Base-by-base conservation (phyloP, 2,888 invertebrate species). In the Arrhopalites spinosus region DNA sequence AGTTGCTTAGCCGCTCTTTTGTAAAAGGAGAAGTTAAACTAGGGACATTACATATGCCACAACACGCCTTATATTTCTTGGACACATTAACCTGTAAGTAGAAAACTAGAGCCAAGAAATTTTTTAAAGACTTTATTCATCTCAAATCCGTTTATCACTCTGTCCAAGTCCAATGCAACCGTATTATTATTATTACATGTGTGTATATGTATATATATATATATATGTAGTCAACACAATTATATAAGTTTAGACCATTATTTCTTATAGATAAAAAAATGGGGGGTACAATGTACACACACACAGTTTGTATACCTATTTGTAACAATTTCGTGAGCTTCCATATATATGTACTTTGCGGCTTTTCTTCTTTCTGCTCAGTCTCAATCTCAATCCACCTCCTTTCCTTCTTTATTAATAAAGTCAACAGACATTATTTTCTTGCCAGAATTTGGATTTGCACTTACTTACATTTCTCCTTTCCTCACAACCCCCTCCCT, bases 71-170 rank as follows among this genome's bases (percentile, higher is more conserved):
- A n/a, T 59, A 23, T 1, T 7, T 11, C 7, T 25, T 59, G 23
- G 59, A 59, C 59, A 59, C 59, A 59, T 59, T 59, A 59, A 59
- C 27, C 27, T 25, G 59, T 59, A 59, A n/a, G n/a, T n/a, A n/a
- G n/a, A n/a, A n/a, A n/a, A 59, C 59, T 59, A 27, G 59, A 59
- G 59, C 59, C 59, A 59, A 59, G 53, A 53, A 59, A 59, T 23
- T 59, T 59, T 59, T 59, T 20, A 59, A 25, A 11, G 25, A 59
- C 25, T 59, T 2, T 5, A 53, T 53, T 3, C 5, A 50, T n/a
- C 59, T 59, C 1, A 25, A 59, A 59, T 59, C 27, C 59, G 23
- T 59, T 59, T 59, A 59, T 59, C 59, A 59, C 25, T 59, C 27
- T 59, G 25, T 7, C 59, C 59, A 59, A 25, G 25, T 7, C 59